Evolutionary conservation across 2,797 vertebrate genomes (phyloP).

Genomic region (Poecilia wingei): DNA sequence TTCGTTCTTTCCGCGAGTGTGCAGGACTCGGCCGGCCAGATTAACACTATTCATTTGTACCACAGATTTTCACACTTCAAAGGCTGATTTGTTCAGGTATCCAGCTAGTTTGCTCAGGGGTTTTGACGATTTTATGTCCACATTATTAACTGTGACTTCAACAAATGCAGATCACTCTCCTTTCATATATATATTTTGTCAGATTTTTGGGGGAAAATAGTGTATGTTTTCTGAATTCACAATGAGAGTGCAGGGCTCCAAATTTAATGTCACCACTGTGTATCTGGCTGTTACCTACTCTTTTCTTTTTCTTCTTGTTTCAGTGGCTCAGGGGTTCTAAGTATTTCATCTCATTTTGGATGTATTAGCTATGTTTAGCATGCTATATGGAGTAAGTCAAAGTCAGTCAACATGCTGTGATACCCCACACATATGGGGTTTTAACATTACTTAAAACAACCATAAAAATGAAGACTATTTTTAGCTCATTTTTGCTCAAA

Average conservation of each 20-base stretch:
- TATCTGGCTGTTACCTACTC: not conserved
- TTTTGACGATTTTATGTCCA: constrained; percentile 26
- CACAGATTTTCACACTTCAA: constrained; percentile 60
- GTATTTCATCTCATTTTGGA: too few species aligned
- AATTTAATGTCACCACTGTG: not conserved
- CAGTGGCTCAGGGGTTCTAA: too few species aligned
- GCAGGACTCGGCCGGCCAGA: constrained; percentile 49
- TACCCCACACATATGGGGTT: too few species aligned
- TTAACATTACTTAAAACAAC: too few species aligned
- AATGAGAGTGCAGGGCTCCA: not conserved
- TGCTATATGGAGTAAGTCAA: too few species aligned
- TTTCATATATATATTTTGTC: not conserved
- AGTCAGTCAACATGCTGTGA: too few species aligned
- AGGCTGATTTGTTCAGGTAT: constrained; percentile 53
- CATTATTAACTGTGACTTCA: constrained; percentile 21
- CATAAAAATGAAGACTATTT: too few species aligned
- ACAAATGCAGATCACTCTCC: not conserved
- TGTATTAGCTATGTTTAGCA: too few species aligned
- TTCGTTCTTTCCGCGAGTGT: constrained; percentile 34
- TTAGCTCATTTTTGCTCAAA: too few species aligned
- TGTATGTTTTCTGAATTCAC: not conserved
- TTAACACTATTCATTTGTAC: constrained; percentile 58
- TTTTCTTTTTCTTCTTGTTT: not conserved
- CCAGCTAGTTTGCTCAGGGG: constrained; percentile 23
- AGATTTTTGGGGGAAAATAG: not conserved